Conservation (phyloP, 2,113 vertebrate species). For the Pseudonaja textilis region DNA sequence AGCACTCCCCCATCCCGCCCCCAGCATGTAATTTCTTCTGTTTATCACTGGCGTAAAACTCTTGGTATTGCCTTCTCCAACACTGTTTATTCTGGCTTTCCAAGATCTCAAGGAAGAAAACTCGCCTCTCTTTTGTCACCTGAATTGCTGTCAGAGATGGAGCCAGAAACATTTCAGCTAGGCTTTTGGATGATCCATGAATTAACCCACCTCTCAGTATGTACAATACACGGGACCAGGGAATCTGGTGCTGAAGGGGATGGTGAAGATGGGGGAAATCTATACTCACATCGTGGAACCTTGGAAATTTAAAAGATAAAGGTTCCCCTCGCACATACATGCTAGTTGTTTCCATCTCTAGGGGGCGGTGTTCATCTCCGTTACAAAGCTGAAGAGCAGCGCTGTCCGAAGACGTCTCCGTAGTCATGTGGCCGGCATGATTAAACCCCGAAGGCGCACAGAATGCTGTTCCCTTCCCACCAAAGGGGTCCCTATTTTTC, state of each 20-base stretch:
- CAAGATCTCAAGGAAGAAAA: background rate
- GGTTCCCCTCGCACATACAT: too few species aligned
- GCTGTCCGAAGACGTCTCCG: too few species aligned
- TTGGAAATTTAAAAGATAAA: too few species aligned
- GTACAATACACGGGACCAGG: background rate
- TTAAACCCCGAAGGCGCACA: too few species aligned
- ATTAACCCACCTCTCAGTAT: background rate
- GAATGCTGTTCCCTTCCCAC: too few species aligned
- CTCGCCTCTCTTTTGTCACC: background rate
- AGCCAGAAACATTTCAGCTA: background rate
- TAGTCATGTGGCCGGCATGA: too few species aligned
- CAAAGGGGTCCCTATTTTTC: too few species aligned
- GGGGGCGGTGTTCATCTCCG: too few species aligned
- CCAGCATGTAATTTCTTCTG: background rate
- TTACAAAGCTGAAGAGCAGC: too few species aligned
- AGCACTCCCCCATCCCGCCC: too few species aligned
- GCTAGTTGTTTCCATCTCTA: too few species aligned
- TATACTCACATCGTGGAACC: background rate
- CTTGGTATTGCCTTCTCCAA: background rate
- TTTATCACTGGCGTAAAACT: background rate
- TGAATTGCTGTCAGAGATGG: background rate
- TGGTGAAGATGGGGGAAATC: background rate
- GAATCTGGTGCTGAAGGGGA: background rate
- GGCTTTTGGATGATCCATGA: background rate
- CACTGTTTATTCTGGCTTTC: background rate